Evolutionary conservation across 2,888 invertebrate species (phyloP).

Genomic region (Spialia ferax): DNA sequence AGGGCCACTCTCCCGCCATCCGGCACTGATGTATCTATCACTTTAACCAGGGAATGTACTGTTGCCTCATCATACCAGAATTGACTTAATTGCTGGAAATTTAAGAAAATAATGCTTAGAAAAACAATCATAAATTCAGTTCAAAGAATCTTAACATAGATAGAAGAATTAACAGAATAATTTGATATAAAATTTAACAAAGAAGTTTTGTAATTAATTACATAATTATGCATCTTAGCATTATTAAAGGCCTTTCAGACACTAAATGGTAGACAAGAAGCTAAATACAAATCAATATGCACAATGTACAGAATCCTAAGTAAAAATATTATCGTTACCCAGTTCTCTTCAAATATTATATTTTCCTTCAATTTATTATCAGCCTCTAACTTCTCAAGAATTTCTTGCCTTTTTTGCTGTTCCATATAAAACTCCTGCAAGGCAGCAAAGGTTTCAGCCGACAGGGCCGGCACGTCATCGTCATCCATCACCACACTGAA

Average conservation of each 20-base stretch:
- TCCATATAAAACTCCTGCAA: constrained; percentile 93
- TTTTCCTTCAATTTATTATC: constrained; percentile 76
- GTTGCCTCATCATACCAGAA: constrained; percentile 98
- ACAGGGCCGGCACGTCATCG: constrained; percentile 88
- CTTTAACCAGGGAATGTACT: constrained; percentile 89
- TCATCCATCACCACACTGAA: constrained; percentile 58
- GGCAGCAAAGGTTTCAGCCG: constrained; percentile 90
- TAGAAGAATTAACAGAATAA: too few species aligned
- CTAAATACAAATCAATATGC: too few species aligned
- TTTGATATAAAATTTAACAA: too few species aligned
- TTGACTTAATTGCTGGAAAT: constrained; percentile 95
- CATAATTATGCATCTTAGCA: too few species aligned
- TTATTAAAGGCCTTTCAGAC: too few species aligned
- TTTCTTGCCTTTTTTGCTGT: constrained; percentile 88
- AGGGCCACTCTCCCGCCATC: constrained; percentile 90
- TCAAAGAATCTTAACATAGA: too few species aligned
- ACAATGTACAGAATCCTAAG: too few species aligned
- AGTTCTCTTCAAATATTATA: constrained; percentile 91
- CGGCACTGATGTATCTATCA: constrained; percentile 86
- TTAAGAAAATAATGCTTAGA: background rate
- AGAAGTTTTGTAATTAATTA: too few species aligned
- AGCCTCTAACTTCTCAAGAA: constrained; percentile 78
- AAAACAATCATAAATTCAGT: too few species aligned
- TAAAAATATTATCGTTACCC: constrained; percentile 87
- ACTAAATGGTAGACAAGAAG: too few species aligned